phyloP scores from a whole-genome alignment of 2,113 vertebrate genomes.

The Dasyornis broadbenti region DNA sequence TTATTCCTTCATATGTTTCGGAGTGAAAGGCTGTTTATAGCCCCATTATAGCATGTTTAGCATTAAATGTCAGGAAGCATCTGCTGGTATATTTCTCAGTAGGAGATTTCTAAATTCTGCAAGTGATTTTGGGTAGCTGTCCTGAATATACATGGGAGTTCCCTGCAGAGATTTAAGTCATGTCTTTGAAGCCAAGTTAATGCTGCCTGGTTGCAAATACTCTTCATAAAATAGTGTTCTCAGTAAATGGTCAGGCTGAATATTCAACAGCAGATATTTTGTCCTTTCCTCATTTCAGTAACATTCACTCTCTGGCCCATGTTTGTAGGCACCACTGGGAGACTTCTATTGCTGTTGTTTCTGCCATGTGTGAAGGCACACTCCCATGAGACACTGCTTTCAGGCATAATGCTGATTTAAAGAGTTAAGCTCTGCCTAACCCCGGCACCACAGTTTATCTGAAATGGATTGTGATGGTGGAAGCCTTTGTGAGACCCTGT shows the following conservation, averaged over 20 bases:
- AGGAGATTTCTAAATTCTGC: slow-evolving; percentile 22
- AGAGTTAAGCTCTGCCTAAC: background rate
- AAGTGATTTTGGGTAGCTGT: background rate
- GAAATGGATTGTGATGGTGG: fast-evolving
- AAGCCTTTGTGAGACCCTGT: background rate
- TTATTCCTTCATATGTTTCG: background rate
- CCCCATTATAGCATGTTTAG: slow-evolving; percentile 26
- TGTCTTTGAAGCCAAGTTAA: slow-evolving; percentile 2
- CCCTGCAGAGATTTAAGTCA: background rate
- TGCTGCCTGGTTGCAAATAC: background rate
- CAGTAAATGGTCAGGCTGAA: background rate
- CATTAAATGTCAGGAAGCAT: slow-evolving; percentile 43
- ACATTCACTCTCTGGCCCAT: background rate
- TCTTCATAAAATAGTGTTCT: background rate
- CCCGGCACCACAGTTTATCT: background rate
- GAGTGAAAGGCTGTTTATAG: slow-evolving; percentile 41
- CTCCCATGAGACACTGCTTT: background rate
- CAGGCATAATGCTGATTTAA: background rate
- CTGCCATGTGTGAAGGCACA: background rate
- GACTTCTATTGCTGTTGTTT: background rate
- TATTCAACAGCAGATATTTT: background rate
- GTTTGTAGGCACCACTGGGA: fast-evolving
- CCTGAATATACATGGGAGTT: slow-evolving; percentile 26
- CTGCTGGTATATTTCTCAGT: slow-evolving; percentile 29
- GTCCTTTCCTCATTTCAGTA: background rate